Base-by-base conservation (phyloP, 2,888 invertebrate genomes). In the Caradrina clavipalpis region DNA sequence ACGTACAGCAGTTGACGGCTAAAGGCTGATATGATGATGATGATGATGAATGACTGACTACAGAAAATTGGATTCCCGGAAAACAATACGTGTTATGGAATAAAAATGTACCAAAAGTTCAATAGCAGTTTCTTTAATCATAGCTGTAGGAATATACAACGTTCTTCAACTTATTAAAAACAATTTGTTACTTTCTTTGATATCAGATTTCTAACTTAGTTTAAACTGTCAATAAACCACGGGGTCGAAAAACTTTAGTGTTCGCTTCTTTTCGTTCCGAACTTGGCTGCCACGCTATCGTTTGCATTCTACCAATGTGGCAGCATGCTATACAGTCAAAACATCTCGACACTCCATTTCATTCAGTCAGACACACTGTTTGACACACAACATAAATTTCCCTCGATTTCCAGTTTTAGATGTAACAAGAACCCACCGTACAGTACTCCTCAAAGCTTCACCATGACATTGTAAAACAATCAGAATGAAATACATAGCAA, bases 321-420 rank as follows among this genome's bases (percentile, higher is more conserved):
- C 53, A 59, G 42, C 13, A 47, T 57, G 42, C 4, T 22, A 11
- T 4, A 47, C 31, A 39, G 39, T 76, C 70, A 65, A 63, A 70
- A 80, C 65, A 80, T 21, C 54, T 39, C 57, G 13, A 66, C 58
- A 56, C 49, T 45, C 26, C n/a, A 26, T 57, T 51, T 58, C 39
- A 61, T 69, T 76, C 57, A 76, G 73, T 64, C 62, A 53, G 68
- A 31, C 51, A 50, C 15, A 13, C 17, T 53, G 77, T 80, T 70
- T 69, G 76, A n/a, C 66, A 42, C 2, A 69, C 42, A 70, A 73
- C 68, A 83, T 78, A 50, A 78, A 81, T 81, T 69, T 70, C 31
- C 61, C 26, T 56, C 54, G 15, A 51, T 53, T 62, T 53, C 68
- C 15, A 10, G 54, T 57, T 31, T 3, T 31, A 58, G 47, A 67